phyloP scores from a whole-genome alignment of 1,140 invertebrate genomes.

The Drosophila parabipectinata region DNA sequence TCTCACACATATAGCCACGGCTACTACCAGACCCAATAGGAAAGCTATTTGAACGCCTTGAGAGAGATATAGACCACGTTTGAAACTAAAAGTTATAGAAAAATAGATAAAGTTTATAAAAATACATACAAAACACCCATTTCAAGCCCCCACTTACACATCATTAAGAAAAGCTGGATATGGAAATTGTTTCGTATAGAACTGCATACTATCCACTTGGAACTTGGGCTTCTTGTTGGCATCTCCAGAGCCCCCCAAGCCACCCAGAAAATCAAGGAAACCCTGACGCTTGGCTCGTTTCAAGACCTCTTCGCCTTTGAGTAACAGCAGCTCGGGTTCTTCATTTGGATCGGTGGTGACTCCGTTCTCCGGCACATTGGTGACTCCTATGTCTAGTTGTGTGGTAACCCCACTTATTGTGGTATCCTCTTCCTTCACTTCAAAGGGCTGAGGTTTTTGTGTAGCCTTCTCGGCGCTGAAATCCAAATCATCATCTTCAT shows the following conservation, averaged over 20 bases:
- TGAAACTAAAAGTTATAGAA: conserved; percentile 85
- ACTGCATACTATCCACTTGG: conserved; percentile 84
- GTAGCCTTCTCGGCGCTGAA: conserved; percentile 4
- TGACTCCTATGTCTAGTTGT: background rate
- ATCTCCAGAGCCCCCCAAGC: conserved; percentile 20
- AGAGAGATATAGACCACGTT: conserved; percentile 87
- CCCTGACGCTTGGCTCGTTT: conserved; percentile 59
- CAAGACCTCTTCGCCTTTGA: conserved; percentile 14
- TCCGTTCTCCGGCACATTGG: background rate
- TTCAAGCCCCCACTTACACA: conserved; percentile 84
- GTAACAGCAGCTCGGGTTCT: conserved; percentile 17
- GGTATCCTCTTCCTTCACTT: background rate
- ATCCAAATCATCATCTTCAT: conserved; percentile 53
- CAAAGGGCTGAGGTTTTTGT: background rate
- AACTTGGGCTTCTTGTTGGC: conserved; percentile 36
- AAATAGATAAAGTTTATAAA: background rate
- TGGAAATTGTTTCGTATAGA: conserved; percentile 88
- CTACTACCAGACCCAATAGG: conserved; percentile 87
- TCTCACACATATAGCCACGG: conserved; percentile 86
- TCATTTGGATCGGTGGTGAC: background rate
- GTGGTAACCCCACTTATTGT: background rate
- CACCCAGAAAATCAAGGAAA: conserved; percentile 59
- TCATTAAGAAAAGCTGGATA: conserved; percentile 88
- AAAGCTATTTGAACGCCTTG: conserved; percentile 87
- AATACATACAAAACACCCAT: too few relatives aligned